These are phyloP conservation scores for Macrotis lagotis DNA, from an alignment of 2,113 vertebrate genomes.

Conservation along the genomic window DNA sequence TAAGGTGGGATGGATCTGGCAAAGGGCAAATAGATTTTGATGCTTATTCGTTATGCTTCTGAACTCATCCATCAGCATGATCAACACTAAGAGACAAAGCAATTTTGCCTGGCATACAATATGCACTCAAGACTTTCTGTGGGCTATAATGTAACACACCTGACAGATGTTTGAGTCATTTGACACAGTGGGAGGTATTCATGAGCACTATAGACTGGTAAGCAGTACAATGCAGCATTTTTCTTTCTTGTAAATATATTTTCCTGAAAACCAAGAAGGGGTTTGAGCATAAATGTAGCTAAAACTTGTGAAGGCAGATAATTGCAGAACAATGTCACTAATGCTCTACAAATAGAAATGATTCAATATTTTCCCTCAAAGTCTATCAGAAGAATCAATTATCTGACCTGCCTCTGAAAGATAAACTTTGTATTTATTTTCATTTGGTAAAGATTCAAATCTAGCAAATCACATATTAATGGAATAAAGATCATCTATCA, in stretches of 20 bases:
- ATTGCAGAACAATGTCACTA: slow-evolving; percentile 58
- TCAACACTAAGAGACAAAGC: slow-evolving; percentile 83
- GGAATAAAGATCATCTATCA: slow-evolving; percentile 71
- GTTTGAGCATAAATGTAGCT: slow-evolving; percentile 64
- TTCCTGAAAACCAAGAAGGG: slow-evolving; percentile 75
- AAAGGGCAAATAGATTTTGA: slow-evolving; percentile 83
- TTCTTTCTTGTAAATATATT: slow-evolving; percentile 69
- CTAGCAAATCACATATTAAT: slow-evolving; percentile 60
- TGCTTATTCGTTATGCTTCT: slow-evolving; percentile 83
- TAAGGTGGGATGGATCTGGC: slow-evolving; percentile 79
- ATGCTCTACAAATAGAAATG: slow-evolving; percentile 66
- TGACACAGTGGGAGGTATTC: slow-evolving; percentile 77
- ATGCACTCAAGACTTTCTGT: slow-evolving; percentile 78
- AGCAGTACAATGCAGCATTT: slow-evolving; percentile 71
- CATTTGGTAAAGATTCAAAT: slow-evolving; percentile 72
- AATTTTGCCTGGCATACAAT: slow-evolving; percentile 76
- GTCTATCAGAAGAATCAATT: slow-evolving; percentile 78
- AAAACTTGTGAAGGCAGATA: slow-evolving; percentile 64
- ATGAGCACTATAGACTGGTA: slow-evolving; percentile 75
- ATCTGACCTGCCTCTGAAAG: slow-evolving; percentile 73
- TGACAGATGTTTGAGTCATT: slow-evolving; percentile 85
- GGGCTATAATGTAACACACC: slow-evolving; percentile 79
- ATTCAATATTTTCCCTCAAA: slow-evolving; percentile 75
- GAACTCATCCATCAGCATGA: slow-evolving; percentile 81
- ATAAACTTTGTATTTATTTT: slow-evolving; percentile 60